These are phyloP conservation scores for Eupithecia insigniata DNA, from an alignment of 2,888 invertebrate species.

Conservation along the genomic window DNA sequence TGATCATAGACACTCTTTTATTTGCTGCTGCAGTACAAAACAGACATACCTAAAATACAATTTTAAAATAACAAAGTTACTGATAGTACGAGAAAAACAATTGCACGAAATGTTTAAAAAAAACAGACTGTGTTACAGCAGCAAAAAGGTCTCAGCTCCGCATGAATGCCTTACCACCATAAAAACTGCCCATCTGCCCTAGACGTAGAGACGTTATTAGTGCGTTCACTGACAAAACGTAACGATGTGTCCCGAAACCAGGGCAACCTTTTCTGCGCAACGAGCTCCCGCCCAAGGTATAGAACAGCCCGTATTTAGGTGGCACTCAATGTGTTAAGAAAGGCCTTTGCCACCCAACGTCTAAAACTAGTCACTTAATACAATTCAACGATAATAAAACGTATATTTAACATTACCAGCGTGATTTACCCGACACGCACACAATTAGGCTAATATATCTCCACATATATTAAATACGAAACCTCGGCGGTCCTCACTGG, in stretches of 20 bases:
- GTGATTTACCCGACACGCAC: constrained; percentile 43
- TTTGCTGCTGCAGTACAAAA: no score
- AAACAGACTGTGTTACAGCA: no score
- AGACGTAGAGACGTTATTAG: not conserved
- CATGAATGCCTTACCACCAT: no score
- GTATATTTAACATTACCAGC: constrained; percentile 28
- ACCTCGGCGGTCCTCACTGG: constrained; percentile 61
- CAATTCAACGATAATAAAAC: not conserved
- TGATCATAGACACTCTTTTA: no score
- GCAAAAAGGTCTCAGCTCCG: no score
- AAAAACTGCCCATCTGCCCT: no score
- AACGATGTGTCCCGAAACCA: not conserved
- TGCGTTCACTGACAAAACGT: not conserved
- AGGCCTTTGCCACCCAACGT: constrained; percentile 1
- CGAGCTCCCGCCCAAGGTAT: not conserved
- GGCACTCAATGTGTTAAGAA: not conserved
- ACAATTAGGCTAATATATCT: constrained; percentile 63
- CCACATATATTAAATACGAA: constrained; percentile 63
- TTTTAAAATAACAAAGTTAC: no score
- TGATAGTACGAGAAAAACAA: no score
- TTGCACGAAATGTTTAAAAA: no score
- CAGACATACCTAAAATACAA: no score
- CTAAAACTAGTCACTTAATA: not conserved
- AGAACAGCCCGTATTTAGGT: not conserved
- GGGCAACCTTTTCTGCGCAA: not conserved